These are phyloP conservation scores for Pristionchus fissidentatus DNA, from an alignment of 2,888 invertebrate genomes.

Conservation along the genomic window DNA sequence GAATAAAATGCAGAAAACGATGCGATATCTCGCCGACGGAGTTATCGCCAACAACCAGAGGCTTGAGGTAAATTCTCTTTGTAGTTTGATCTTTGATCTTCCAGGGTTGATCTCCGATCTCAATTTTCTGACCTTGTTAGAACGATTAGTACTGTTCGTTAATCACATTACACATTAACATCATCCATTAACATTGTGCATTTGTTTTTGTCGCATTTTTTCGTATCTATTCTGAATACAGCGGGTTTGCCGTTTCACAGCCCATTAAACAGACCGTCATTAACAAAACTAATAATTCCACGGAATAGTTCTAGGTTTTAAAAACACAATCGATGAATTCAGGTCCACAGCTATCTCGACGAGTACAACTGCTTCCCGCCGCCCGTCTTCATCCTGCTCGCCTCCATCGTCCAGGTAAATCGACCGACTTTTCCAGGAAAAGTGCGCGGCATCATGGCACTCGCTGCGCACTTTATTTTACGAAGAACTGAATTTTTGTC, in stretches of 20 bases:
- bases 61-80: conserved; percentile 20
- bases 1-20: not conserved
- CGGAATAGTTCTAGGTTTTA: too few species aligned
- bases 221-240: too few species aligned
- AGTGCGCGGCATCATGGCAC: not conserved
- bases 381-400: conserved; percentile 91
- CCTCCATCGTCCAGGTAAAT: conserved; percentile 82
- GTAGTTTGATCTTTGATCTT: conserved; percentile 17
- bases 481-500: not conserved
- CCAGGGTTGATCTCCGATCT: not conserved
- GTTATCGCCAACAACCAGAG: conserved; percentile 39
- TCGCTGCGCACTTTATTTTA: conserved; percentile 1
- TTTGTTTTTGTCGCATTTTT: too few species aligned
- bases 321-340: not conserved
- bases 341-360: conserved; percentile 63
- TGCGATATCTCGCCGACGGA: conserved; percentile 43
- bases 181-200: too few species aligned
- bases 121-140: not conserved
- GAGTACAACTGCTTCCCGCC: conserved; percentile 86
- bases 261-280: too few species aligned
- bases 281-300: too few species aligned
- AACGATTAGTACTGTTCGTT: not conserved
- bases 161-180: too few species aligned
- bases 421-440: not conserved
- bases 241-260: too few species aligned